Base-by-base conservation (phyloP, 1,140 invertebrate species). In the Temnothorax longispinosus region DNA sequence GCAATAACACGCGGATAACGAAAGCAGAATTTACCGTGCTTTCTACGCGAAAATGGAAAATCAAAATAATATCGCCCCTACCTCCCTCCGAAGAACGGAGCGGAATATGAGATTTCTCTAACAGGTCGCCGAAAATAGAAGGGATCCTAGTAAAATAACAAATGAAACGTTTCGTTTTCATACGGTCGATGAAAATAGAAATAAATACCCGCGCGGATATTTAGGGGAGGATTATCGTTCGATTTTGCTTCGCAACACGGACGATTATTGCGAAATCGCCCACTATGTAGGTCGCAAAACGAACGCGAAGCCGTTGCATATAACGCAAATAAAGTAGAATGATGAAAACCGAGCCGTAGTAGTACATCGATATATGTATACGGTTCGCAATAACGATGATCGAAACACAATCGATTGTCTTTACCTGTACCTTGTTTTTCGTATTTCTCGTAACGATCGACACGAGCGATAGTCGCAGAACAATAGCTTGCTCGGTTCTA, bases 301-400 rank as follows among this genome's bases (percentile, higher is more conserved):
- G 47, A 54, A 47, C 32, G 77, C 52, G 32, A 15, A 41, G 27
- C 27, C 18, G 27, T 60, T 35, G 41, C 67, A 50, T 75, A 50
- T 47, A 52, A 74, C 41, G 54, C 41, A 84, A 81, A 81, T 74
- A 84, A 75, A 84, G 80, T 84, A 84, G 69, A 84, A 84, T 84
- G 69, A 84, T 50, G 54, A 84, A 84, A 75, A 84, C 54, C 32
- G 41, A 74, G 18, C n/a, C 18, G 41, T 58, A 44, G 44, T 35
- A 80, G 47, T 54, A 5, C 54, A n/a, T 13, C 54, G 67, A 82
- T 58, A 27, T 27, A 27, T 27, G 27, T 27, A 27, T 27, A 60
- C 18, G 41, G 13, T 41, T 47, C 27, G 41, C 80, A 84, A 75
- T 75, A 82, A 75, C 69, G 56, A 84, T 62, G 69, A 84, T 50